Evolutionary conservation across 2,888 invertebrate genomes (phyloP).

Genomic region (Bibio marci): DNA sequence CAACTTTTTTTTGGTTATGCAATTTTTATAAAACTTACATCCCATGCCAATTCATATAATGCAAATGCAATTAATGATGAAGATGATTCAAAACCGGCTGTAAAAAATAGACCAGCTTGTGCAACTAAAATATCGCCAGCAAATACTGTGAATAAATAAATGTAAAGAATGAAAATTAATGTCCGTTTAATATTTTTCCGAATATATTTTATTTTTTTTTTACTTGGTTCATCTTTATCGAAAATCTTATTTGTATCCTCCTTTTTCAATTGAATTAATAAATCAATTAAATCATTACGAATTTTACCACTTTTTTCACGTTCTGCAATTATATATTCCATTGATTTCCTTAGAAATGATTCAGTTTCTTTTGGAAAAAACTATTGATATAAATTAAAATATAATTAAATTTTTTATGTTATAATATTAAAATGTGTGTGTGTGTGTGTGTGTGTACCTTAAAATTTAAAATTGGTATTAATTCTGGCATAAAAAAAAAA

Average conservation of each 20-base stretch:
- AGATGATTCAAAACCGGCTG: slow-evolving; percentile 26
- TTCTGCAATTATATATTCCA: slow-evolving; percentile 27
- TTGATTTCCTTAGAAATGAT: slow-evolving; percentile 24
- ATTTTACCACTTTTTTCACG: slow-evolving; percentile 24
- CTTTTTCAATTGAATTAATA: slow-evolving; percentile 28
- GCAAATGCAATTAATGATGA: slow-evolving; percentile 30
- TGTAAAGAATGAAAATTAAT: no score
- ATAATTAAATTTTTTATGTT: neutral
- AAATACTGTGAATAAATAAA: slow-evolving; percentile 8
- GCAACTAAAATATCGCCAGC: slow-evolving; percentile 21
- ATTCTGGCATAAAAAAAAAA: no score
- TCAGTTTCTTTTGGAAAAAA: slow-evolving; percentile 5
- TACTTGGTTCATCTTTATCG: no score
- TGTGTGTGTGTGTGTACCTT: no score
- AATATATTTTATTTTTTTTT: no score
- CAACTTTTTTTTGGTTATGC: no score
- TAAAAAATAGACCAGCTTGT: slow-evolving; percentile 24
- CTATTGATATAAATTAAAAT: slow-evolving; percentile 5
- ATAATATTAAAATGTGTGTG: no score
- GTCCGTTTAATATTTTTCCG: no score
- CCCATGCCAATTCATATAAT: slow-evolving; percentile 26
- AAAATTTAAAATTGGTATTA: no score
- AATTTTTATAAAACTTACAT: no score
- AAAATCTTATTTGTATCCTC: neutral
- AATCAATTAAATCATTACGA: slow-evolving; percentile 31